Evolutionary conservation across 1,140 invertebrate genomes (phyloP), one percentile per base, ranked within the genome.

Genomic region (Agraylea sexmaculata): DNA sequence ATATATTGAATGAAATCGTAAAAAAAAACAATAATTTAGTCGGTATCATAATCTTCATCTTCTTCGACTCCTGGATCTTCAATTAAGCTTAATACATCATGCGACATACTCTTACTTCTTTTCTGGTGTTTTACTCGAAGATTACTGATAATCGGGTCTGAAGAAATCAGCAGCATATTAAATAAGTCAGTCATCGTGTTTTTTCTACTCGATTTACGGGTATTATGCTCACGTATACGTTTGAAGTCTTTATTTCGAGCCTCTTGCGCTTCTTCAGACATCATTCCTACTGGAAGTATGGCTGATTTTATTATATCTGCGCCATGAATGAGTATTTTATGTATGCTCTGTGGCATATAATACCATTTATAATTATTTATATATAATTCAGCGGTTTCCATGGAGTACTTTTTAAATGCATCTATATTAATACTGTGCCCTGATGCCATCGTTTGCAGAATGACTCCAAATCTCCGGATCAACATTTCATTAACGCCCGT

Each of bases 231-330:
- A 21, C 52, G 28, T 46, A 42, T 57, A 30, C 32, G 45, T 40
- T 48, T 47, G 13, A 51, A 51, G 19, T 57, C 42, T 42, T 59
- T 62, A 45, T 59, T 54, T 6, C 46, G 6, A 22, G 57, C 43
- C 33, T 58, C 55, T 41, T 51, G 46, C 22, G 55, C 52, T 41
- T 60, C 49, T 52, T 61, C 53, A 13, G 53, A 54, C 11, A 59
- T 38, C 23, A 56, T 47, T 47, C 53, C 58, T 25, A 61, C 57
- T 52, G 62, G 27, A 11, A 44, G 30, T n/a, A 43, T 29, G 11
- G 22, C 21, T 5, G 20, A 29, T 38, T 40, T 27, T 8, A 44
- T 44, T 11, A 44, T 16, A 13, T 19, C 35, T 16, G 37, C 30
- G 13, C 37, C 31, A 25, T 44, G 37, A 17, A 44, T 31, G 29